Evolutionary conservation across 2,113 vertebrate species (phyloP).

Genomic region (Centrocercus urophasianus): DNA sequence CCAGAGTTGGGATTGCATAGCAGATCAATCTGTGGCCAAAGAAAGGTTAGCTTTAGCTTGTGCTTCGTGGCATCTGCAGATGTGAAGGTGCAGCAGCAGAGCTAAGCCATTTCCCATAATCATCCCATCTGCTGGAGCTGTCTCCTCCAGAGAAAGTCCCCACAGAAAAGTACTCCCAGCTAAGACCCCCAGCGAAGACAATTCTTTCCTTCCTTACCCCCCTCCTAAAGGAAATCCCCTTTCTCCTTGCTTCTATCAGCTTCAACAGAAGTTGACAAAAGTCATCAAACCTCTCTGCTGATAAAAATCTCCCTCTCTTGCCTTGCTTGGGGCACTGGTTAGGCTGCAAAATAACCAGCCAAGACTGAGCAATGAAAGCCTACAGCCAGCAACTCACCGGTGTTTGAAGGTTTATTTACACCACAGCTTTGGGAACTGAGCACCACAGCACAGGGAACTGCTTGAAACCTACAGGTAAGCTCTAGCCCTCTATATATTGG

Average conservation of each 20-base stretch:
- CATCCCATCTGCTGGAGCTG: neutral
- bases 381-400: neutral
- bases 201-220: neutral
- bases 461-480: neutral
- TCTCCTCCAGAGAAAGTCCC: neutral
- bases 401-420: neutral
- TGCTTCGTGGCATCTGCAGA: neutral
- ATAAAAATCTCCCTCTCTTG: neutral
- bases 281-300: neutral
- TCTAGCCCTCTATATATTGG: accelerated
- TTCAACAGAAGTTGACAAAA: neutral
- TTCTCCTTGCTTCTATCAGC: neutral
- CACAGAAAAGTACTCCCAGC: neutral
- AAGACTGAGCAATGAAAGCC: neutral
- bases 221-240: neutral
- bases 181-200: neutral
- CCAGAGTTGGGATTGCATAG: neutral
- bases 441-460: neutral
- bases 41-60: neutral
- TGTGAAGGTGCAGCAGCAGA: neutral
- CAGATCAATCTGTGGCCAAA: neutral
- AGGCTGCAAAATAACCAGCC: neutral
- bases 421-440: neutral
- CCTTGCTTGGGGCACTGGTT: accelerated
- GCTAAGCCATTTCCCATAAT: neutral